Base-by-base conservation (phyloP, 2,113 vertebrate species). In the Notarius lentiginosus region DNA sequence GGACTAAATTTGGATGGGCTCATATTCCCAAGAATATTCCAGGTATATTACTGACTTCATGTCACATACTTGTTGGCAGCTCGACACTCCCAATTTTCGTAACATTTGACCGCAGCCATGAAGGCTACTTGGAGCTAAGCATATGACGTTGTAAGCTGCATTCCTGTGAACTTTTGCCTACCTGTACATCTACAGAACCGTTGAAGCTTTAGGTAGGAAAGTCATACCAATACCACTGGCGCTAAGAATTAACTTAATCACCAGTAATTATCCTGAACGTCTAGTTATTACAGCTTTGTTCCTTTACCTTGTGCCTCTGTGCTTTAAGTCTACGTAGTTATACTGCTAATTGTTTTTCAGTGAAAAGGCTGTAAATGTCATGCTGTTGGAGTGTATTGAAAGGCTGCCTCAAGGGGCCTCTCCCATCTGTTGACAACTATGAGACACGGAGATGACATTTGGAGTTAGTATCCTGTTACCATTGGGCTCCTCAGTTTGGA, bases 391-490 rank as follows among this genome's bases (percentile, higher is more conserved):
- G 70, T 55, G 60, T 60, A 7, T 20, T 88, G 56, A 88, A 88
- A 87, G 77, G 86, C 75, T 87, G 87, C 86, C 89, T 87, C 84
- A 83, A 61, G 89, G 88, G 91, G 84, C 82, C 83, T 60, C 10
- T 2, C 2, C 41, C 65, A 79, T 83, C 91, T 91, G 92, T 87
- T 94, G 93, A 94, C 92, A 93, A 91, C 89, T 90, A 88, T 92
- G 84, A 94, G 90, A 90, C 90, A 94, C 91, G 81, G 89, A 91
- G 83, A 89, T 90, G 91, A 94, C 93, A 94, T 94, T 94, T 94
- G 84, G 92, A 90, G 90, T 82, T 70, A 47, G 92, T 93, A 87
- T 94, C 90, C 85, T 88, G 93, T 94, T 94, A 94, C 92, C 76
- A 75, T 77, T 80, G 91, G 91, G 89, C 87, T 92, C 88, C 14